Evolutionary conservation across 2,113 vertebrate genomes (phyloP), one percentile per base, ranked within the genome.

Genomic region (Callaeas wilsoni): DNA sequence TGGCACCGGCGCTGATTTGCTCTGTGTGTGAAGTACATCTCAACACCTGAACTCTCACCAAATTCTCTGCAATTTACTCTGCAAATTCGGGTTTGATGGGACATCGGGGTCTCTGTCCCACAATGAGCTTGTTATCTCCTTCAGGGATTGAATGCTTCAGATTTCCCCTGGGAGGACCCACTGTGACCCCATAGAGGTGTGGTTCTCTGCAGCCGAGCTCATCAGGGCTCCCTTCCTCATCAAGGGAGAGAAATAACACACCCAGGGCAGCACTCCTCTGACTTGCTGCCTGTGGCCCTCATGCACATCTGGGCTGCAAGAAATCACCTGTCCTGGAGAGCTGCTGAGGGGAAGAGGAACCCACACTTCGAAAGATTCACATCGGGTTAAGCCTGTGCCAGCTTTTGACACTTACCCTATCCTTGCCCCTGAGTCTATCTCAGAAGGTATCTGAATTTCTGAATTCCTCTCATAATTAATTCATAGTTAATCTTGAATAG

Each of bases 401-500:
- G 39, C 60, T 84, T 95, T 84, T 95, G 69, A 89, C n/a, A 60
- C 41, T 88, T 83, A 57, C 77, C 68, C 80, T 88, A 4, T 23
- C 76, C 80, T 78, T 84, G 63, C 80, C 69, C 86, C 46, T 8
- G 30, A 87, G 86, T 37, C 39, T 87, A 33, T 81, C 89, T 86
- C 84, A 42, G 50, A 82, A 95, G 55, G 82, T 52, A 93, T 88
- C 83, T 89, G 85, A 73, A 86, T 86, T 87, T 84, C 93, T 89
- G 88, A 96, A 92, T 86, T 87, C 88, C 60, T 62, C 93, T 94
- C 88, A 97, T 96, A 96, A 95, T 96, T 97, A 97, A 97, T 96
- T 97, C 92, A 96, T 92, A 68, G 88, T 93, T 96, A 96, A 97
- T 96, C 95, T 94, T 93, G 90, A 95, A 93, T 93, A 96, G 94